Evolutionary conservation across 2,888 invertebrate species (phyloP).

Genomic region (Zelleria hepariella): DNA sequence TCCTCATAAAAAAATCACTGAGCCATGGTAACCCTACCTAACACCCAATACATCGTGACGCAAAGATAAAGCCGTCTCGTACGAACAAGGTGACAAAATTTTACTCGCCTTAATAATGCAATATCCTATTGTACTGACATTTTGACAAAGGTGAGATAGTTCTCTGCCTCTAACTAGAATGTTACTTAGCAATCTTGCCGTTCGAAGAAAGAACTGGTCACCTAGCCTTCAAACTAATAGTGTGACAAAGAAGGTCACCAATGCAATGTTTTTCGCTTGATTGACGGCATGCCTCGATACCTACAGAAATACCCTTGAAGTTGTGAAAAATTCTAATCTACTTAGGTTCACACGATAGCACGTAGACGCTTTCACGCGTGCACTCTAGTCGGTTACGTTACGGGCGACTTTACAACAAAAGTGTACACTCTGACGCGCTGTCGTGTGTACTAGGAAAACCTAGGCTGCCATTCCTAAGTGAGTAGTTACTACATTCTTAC

Average conservation of each 20-base stretch:
- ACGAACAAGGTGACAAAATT: slow-evolving; percentile 44
- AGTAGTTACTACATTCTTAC: too few relatives aligned
- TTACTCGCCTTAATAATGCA: slow-evolving; percentile 30
- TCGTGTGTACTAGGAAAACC: too few relatives aligned
- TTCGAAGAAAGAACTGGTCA: neutral
- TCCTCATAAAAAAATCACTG: neutral
- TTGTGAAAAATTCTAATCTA: too few relatives aligned
- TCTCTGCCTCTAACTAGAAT: neutral
- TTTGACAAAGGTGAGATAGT: neutral
- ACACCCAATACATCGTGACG: neutral
- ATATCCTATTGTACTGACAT: slow-evolving; percentile 16
- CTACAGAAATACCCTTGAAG: neutral
- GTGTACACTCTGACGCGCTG: too few relatives aligned
- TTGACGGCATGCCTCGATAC: neutral
- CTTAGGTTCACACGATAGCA: too few relatives aligned
- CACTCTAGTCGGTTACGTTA: too few relatives aligned
- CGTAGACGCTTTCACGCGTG: too few relatives aligned
- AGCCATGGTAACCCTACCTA: neutral
- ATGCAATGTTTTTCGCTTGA: neutral
- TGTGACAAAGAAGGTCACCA: neutral
- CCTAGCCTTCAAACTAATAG: neutral
- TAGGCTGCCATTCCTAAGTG: too few relatives aligned
- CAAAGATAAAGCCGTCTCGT: neutral
- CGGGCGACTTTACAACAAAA: too few relatives aligned
- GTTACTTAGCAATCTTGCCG: neutral